phyloP scores from a whole-genome alignment of 1,140 invertebrate genomes.

The Parasteatoda tepidariorum region DNA sequence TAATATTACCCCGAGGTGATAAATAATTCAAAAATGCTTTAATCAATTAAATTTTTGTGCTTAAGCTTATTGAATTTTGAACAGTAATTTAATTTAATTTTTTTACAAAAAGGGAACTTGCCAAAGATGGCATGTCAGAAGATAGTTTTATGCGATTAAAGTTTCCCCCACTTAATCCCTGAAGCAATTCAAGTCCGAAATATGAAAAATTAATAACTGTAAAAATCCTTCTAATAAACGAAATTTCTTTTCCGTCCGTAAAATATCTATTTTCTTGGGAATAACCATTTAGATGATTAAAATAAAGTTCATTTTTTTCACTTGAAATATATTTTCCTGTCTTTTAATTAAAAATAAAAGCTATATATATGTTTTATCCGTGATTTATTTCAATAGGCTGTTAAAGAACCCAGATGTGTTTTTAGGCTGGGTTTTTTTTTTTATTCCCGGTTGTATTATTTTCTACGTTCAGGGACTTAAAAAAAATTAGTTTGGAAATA shows the following conservation, averaged over 20 bases:
- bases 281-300: constrained; percentile 15
- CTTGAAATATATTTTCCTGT: neutral
- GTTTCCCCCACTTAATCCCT: neutral
- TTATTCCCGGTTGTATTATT: neutral
- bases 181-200: neutral
- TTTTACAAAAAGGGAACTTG: too few species aligned
- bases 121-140: neutral
- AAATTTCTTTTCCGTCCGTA: neutral
- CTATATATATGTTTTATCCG: neutral
- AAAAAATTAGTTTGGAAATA: neutral
- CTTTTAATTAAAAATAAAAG: constrained; percentile 22
- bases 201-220: neutral
- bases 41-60: neutral
- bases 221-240: neutral
- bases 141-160: neutral
- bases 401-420: constrained; percentile 7
- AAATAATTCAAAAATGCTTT: neutral
- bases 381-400: neutral
- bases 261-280: neutral
- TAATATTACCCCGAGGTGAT: neutral
- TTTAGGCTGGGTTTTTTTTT: neutral
- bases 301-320: neutral
- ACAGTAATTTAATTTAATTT: neutral
- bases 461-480: neutral
- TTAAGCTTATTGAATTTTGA: neutral